phyloP scores from a whole-genome alignment of 2,888 invertebrate species.

The Yponomeuta evonymella region DNA sequence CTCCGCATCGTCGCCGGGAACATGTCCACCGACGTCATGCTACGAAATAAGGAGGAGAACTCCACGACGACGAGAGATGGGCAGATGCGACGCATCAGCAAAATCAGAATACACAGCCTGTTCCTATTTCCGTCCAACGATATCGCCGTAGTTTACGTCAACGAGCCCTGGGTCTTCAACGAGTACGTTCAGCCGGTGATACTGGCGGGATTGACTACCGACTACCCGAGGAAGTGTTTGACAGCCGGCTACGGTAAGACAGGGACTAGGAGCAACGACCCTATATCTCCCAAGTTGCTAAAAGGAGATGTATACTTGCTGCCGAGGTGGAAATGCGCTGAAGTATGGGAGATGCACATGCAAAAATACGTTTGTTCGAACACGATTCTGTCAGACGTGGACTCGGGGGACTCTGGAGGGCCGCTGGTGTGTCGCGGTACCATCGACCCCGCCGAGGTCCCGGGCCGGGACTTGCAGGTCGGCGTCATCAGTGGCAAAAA shows the following conservation, averaged over 20 bases:
- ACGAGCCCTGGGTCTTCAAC: conserved; percentile 32
- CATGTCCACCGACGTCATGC: conserved; percentile 27
- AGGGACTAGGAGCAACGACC: conserved; percentile 21
- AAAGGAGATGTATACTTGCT: conserved; percentile 37
- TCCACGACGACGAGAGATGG: conserved; percentile 9
- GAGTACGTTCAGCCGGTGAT: conserved; percentile 30
- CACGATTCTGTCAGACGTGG: conserved; percentile 36
- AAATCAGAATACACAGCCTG: conserved; percentile 26
- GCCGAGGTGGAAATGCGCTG: conserved; percentile 34
- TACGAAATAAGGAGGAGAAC: not conserved
- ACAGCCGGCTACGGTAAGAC: conserved; percentile 45
- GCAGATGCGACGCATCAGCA: conserved; percentile 33
- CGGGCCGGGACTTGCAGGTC: conserved; percentile 34
- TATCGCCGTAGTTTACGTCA: conserved; percentile 38
- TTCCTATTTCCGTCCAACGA: conserved; percentile 40
- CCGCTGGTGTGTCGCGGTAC: conserved; percentile 43
- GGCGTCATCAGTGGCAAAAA: conserved; percentile 58
- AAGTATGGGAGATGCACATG: conserved; percentile 51
- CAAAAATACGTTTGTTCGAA: conserved; percentile 39
- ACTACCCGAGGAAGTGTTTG: conserved; percentile 36
- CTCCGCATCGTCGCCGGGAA: conserved; percentile 46
- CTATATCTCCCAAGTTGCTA: conserved; percentile 34
- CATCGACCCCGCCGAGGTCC: conserved; percentile 33
- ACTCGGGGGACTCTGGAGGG: conserved; percentile 54
- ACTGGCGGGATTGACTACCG: conserved; percentile 27